phyloP scores from a whole-genome alignment of 2,888 invertebrate species.

The Cremastinae sp. region DNA sequence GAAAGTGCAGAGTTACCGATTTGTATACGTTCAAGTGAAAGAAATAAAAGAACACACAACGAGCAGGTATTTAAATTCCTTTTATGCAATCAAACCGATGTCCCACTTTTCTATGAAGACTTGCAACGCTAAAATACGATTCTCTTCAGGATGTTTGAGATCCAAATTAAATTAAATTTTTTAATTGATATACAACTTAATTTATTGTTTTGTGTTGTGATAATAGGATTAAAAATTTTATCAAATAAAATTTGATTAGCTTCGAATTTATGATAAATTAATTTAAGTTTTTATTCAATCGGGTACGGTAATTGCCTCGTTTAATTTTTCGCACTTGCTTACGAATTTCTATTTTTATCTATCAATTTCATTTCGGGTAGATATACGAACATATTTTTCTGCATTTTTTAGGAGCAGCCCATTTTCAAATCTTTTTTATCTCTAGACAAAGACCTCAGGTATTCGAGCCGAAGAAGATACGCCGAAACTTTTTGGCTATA shows the following conservation, averaged over 20 bases:
- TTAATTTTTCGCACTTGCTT: too few relatives aligned
- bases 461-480: slow-evolving; percentile 38
- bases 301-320: not conserved
- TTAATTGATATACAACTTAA: too few relatives aligned
- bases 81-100: slow-evolving; percentile 37
- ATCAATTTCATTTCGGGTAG: not conserved
- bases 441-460: slow-evolving; percentile 21
- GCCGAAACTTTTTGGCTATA: slow-evolving; percentile 36
- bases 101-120: slow-evolving; percentile 15
- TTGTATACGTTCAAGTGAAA: slow-evolving; percentile 3
- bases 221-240: too few relatives aligned
- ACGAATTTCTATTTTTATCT: not conserved
- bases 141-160: too few relatives aligned
- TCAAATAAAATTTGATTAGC: too few relatives aligned
- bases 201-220: too few relatives aligned
- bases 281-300: not conserved
- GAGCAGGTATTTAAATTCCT: slow-evolving; percentile 46
- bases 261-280: too few relatives aligned
- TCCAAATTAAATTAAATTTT: too few relatives aligned
- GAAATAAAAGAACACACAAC: slow-evolving; percentile 14
- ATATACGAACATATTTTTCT: slow-evolving; percentile 8
- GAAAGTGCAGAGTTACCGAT: slow-evolving; percentile 12
- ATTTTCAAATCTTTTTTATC: slow-evolving; percentile 18
- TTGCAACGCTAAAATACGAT: too few relatives aligned
- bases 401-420: slow-evolving; percentile 42